Percentiles rank a stretch among this genome's conserved stretches.
Conservation (phyloP, 2,888 invertebrate genomes). For the Polydesmus complanatus region DNA sequence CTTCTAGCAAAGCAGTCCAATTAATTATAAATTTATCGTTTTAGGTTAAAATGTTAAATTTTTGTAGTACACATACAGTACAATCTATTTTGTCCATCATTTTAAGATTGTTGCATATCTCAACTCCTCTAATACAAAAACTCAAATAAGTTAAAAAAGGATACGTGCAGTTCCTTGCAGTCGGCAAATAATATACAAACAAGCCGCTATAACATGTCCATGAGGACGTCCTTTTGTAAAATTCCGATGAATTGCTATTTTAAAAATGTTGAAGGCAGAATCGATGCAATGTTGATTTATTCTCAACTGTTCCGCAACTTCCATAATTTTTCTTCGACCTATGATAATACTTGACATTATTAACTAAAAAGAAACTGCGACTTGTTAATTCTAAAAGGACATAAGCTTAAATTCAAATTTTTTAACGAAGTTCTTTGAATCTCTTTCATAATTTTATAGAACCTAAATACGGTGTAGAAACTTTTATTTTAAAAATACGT, state of each 20-base stretch:
- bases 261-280: slow-evolving; percentile 85
- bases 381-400: neutral
- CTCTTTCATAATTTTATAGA: neutral
- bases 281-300: slow-evolving; percentile 84
- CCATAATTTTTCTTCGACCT: slow-evolving; percentile 61
- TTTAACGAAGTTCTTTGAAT: neutral
- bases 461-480: neutral
- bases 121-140: neutral
- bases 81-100: no score
- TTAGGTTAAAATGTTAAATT: neutral
- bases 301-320: slow-evolving; percentile 68
- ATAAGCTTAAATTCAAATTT: neutral
- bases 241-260: slow-evolving; percentile 68
- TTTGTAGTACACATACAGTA: no score
- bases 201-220: slow-evolving; percentile 85
- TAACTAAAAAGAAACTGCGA: neutral
- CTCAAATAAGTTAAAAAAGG: slow-evolving; percentile 25
- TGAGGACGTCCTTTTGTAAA: slow-evolving; percentile 82
- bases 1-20: no score
- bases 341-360: slow-evolving; percentile 4
- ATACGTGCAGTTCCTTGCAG: slow-evolving; percentile 89
- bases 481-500: neutral
- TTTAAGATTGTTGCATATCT: no score
- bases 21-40: no score
- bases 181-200: slow-evolving; percentile 92